phyloP scores from a whole-genome alignment of 2,113 vertebrate species.

The Charadrius vociferus region DNA sequence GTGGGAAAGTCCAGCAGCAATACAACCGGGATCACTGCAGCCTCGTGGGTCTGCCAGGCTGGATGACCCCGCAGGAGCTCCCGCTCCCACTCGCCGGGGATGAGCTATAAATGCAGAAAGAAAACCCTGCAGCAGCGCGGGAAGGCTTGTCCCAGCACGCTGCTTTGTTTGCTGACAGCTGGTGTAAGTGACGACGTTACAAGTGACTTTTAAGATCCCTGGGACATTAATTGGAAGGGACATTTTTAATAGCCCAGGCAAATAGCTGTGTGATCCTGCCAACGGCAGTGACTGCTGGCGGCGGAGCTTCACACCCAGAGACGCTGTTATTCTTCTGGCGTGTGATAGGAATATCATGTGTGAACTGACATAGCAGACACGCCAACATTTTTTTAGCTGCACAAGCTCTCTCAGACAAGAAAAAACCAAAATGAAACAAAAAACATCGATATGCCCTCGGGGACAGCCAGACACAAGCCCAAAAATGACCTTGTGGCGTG shows the following conservation, averaged over 20 bases:
- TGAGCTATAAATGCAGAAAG: not conserved
- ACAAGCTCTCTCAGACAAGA: not conserved
- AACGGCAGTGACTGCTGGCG: not conserved
- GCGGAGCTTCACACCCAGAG: constrained; percentile 1
- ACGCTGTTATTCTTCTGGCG: not conserved
- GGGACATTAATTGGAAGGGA: constrained; percentile 17
- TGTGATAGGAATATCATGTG: constrained; percentile 3
- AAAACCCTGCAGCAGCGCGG: accelerated
- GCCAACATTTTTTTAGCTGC: not conserved
- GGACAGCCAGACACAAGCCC: not conserved
- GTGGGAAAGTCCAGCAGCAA: not conserved
- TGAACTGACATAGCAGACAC: constrained; percentile 12
- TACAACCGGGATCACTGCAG: accelerated
- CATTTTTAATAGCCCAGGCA: constrained; percentile 4
- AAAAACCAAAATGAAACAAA: not conserved
- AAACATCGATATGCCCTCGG: not conserved
- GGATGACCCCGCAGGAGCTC: not conserved
- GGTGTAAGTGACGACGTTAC: not conserved
- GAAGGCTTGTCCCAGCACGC: not conserved
- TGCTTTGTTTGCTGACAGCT: not conserved
- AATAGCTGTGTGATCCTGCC: not conserved
- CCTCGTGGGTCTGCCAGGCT: not conserved
- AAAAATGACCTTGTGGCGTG: not conserved
- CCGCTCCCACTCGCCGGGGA: accelerated
- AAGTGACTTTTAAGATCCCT: not conserved